Evolutionary conservation across 2,888 invertebrate species (phyloP).

Genomic region (Crepidodera aurea): DNA sequence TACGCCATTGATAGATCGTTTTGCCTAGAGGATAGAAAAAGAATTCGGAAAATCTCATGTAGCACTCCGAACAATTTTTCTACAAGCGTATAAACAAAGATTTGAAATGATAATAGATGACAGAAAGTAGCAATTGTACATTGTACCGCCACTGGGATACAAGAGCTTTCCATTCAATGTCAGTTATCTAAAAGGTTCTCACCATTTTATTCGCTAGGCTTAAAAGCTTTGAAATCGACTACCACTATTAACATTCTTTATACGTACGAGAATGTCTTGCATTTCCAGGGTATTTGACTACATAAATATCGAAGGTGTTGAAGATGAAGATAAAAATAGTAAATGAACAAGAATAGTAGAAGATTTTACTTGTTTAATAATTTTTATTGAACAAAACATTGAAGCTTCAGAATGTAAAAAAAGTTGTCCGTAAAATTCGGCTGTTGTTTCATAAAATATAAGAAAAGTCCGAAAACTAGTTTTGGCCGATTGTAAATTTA

Average conservation of each 20-base stretch:
- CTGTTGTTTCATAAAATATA: too few species aligned
- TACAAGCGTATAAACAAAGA: conserved; percentile 3
- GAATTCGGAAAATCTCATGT: conserved; percentile 6
- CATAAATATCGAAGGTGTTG: background rate
- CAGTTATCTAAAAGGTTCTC: conserved; percentile 49
- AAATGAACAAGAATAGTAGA: too few species aligned
- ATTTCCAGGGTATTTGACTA: background rate
- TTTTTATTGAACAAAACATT: too few species aligned
- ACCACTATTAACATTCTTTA: conserved; percentile 19
- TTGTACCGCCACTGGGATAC: conserved; percentile 14
- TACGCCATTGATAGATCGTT: too few species aligned
- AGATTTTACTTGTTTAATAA: too few species aligned
- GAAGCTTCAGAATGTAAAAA: too few species aligned
- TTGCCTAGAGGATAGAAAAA: too few species aligned
- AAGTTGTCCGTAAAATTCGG: too few species aligned
- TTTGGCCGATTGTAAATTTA: too few species aligned
- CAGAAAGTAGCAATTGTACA: background rate
- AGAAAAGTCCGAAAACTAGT: too few species aligned
- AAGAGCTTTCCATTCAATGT: conserved; percentile 31
- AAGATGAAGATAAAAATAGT: too few species aligned
- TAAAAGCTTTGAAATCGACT: conserved; percentile 46
- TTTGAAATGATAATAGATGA: conserved; percentile 4
- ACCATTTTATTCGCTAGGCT: conserved; percentile 42
- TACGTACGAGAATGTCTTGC: conserved; percentile 15
- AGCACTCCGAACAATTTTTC: background rate